These are phyloP conservation scores for Cephus pygmeus DNA, from an alignment of 2,888 invertebrate genomes.

Conservation along the genomic window DNA sequence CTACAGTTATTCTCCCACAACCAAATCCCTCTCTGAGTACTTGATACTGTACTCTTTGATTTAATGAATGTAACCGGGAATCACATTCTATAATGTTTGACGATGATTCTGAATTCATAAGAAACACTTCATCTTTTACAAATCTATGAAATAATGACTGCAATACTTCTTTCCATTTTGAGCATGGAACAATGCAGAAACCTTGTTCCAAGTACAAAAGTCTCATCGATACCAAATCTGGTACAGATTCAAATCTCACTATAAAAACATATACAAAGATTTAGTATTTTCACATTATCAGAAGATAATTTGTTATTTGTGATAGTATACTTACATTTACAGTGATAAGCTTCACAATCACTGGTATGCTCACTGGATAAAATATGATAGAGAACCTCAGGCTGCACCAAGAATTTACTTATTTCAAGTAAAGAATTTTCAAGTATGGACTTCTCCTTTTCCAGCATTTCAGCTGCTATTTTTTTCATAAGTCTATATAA, in stretches of 20 bases:
- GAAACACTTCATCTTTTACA: slow-evolving; percentile 49
- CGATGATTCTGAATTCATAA: slow-evolving; percentile 23
- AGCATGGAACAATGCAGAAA: slow-evolving; percentile 69
- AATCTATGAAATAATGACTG: slow-evolving; percentile 67
- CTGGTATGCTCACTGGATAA: slow-evolving; percentile 35
- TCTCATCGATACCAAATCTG: slow-evolving; percentile 68
- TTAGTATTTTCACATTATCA: background rate
- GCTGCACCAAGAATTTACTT: slow-evolving; percentile 38
- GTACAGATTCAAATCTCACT: slow-evolving; percentile 71
- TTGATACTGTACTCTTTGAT: slow-evolving; percentile 39
- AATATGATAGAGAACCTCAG: slow-evolving; percentile 49
- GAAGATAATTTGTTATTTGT: background rate
- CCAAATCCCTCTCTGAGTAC: slow-evolving; percentile 28
- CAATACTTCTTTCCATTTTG: slow-evolving; percentile 70
- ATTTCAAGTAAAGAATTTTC: slow-evolving; percentile 38
- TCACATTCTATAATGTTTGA: slow-evolving; percentile 34
- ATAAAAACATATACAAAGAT: slow-evolving; percentile 57
- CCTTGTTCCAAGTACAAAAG: slow-evolving; percentile 70
- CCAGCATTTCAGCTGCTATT: slow-evolving; percentile 26
- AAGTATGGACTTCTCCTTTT: slow-evolving; percentile 26
- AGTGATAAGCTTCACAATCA: slow-evolving; percentile 41
- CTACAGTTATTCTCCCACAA: slow-evolving; percentile 40
- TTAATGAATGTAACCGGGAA: slow-evolving; percentile 45
- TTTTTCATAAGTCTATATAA: slow-evolving; percentile 51
- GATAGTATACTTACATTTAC: slow-evolving; percentile 41